Conservation (phyloP, 1,140 invertebrate species). For the Rhopalosiphum padi region DNA sequence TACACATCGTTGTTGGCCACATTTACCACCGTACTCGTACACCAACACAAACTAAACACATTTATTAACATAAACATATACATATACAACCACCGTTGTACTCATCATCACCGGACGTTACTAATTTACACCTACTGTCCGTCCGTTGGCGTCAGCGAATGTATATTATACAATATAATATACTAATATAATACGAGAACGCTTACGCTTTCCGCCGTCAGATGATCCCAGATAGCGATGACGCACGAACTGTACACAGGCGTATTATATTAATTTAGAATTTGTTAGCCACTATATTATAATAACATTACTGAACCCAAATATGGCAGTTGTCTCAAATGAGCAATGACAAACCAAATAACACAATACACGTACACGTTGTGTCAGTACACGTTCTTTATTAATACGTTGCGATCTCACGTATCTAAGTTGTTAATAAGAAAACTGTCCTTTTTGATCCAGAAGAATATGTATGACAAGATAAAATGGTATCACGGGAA, state of each 20-base stretch:
- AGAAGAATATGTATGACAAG: not conserved
- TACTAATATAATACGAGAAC: slow-evolving; percentile 14
- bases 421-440: not conserved
- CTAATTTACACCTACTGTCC: slow-evolving; percentile 55
- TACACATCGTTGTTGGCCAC: not conserved
- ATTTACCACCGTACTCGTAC: not conserved
- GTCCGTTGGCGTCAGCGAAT: not conserved
- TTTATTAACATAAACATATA: slow-evolving; percentile 34
- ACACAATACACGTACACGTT: not conserved
- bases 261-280: slow-evolving; percentile 5
- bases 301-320: not conserved
- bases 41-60: not conserved
- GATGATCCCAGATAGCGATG: slow-evolving; percentile 33
- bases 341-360: not conserved
- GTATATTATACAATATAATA: not conserved
- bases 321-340: not conserved
- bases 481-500: not conserved
- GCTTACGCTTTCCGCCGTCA: slow-evolving; percentile 29
- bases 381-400: not conserved
- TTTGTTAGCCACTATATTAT: not conserved
- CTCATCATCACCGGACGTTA: slow-evolving; percentile 53
- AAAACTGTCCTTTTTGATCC: not conserved
- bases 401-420: not conserved
- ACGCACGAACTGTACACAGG: slow-evolving; percentile 16
- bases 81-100: not conserved